A percentile compares a stretch with the other conserved stretches of the same genome.
Evolutionary conservation across 2,797 vertebrate species (phyloP).

Genomic region (Sebastolobus altivelis): DNA sequence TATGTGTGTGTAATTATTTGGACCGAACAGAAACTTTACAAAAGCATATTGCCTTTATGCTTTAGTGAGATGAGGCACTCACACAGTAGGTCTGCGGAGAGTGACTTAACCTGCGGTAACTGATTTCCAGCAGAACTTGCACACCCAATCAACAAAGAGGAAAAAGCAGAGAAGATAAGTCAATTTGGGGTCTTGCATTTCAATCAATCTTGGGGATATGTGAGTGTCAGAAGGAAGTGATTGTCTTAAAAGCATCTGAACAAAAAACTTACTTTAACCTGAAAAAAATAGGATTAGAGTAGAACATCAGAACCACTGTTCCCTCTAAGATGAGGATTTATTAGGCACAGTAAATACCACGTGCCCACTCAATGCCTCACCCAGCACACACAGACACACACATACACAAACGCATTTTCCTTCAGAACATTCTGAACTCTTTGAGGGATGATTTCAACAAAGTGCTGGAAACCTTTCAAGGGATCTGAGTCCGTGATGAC

Average conservation of each 20-base stretch:
- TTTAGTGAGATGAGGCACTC: not conserved
- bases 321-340: slow-evolving; percentile 26
- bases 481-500: slow-evolving; percentile 43
- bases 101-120: not conserved
- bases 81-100: not conserved
- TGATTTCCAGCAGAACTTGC: not conserved
- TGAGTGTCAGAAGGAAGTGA: not conserved
- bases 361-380: slow-evolving; percentile 5
- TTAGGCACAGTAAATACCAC: slow-evolving; percentile 32
- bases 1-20: not conserved
- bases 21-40: not conserved
- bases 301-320: slow-evolving; percentile 18
- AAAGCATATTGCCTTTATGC: not conserved
- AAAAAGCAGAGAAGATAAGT: not conserved
- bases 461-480: slow-evolving; percentile 55
- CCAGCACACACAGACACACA: slow-evolving; percentile 20
- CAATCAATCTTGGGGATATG: not conserved
- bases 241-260: not conserved
- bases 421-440: slow-evolving; percentile 52
- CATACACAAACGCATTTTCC: slow-evolving; percentile 23
- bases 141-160: not conserved
- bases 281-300: not conserved
- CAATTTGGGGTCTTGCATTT: not conserved
- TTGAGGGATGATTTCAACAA: slow-evolving; percentile 55
- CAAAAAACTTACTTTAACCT: not conserved